These are phyloP conservation scores for Chirona hameri DNA, from an alignment of 2,888 invertebrate species.

Conservation along the genomic window DNA sequence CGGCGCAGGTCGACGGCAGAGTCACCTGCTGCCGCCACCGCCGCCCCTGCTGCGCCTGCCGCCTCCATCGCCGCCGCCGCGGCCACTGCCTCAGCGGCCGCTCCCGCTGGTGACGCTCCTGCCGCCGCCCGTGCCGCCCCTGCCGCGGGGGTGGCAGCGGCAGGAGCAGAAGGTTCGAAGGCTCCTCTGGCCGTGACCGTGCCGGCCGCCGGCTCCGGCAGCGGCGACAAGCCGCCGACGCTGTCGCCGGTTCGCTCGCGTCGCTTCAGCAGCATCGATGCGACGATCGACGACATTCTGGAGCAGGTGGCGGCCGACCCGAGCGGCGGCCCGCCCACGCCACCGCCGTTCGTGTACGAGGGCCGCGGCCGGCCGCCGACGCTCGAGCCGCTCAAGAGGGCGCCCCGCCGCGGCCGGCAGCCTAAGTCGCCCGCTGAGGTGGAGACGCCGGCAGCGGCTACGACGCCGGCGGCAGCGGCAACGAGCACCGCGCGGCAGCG, in stretches of 20 bases:
- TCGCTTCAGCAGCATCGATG: not conserved
- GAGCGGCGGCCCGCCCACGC: slow-evolving; percentile 22
- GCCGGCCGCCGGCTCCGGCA: not conserved
- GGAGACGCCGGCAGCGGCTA: not conserved
- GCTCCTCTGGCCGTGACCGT: too few relatives aligned
- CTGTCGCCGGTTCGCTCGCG: not conserved
- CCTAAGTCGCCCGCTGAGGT: not conserved
- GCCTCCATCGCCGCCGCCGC: not conserved
- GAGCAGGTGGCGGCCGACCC: slow-evolving; percentile 10
- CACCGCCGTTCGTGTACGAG: not conserved
- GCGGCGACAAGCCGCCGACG: not conserved
- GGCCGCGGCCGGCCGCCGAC: slow-evolving; percentile 7
- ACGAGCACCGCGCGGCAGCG: not conserved
- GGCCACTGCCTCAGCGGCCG: not conserved
- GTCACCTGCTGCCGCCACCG: not conserved
- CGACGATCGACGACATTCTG: not conserved
- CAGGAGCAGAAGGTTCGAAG: too few relatives aligned
- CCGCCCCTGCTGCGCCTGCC: not conserved
- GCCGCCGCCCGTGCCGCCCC: too few relatives aligned
- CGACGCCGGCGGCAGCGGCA: not conserved
- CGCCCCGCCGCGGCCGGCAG: not conserved
- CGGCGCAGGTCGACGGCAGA: not conserved
- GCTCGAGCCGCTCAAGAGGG: not conserved
- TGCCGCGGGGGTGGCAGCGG: too few relatives aligned
- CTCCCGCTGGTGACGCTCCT: too few relatives aligned